Evolutionary conservation across 2,797 vertebrate species (phyloP), one percentile per base, ranked within the genome.

Genomic region (Siniperca obscura): DNA sequence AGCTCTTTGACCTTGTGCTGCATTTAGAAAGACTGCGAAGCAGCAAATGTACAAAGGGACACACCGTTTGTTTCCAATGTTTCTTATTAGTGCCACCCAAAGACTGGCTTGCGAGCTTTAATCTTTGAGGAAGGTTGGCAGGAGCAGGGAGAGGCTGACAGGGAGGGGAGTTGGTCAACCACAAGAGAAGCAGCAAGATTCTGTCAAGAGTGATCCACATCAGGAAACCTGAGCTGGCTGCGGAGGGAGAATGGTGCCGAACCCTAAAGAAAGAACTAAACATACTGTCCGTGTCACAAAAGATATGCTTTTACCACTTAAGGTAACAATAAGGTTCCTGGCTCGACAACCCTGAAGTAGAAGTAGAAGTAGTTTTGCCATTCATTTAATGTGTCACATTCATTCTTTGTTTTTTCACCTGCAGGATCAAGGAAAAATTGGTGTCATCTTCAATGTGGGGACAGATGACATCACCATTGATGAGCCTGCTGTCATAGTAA

Each of bases 391-490:
- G n/a, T 70, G 5, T 68, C 22, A 34, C n/a, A 13, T 76, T 74
- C 17, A 13, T 46, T 56, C 2, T 61, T 74, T 80, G 17, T 76
- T 74, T 67, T 59, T 78, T 71, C 12, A 78, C 81, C 86, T 68
- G n/a, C 95, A 98, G 97, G 97, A 98, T 89, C 95, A 97, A 95
- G 98, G 98, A 79, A 98, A 97, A 74, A 96, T 98, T 7, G 95
- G 96, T 38, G 97, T 98, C 79, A 98, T 98, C 87, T 98, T 98
- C 94, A 98, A 98, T 13, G 98, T 98, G 87, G 98, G 98, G 77
- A 98, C 97, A 0, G 97, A 98, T 76, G 97, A 98, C 95, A 98
- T 98, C 91, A 95, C 96, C 84, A 98, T 98, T 7, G 97, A 98
- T 11, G 98, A 98, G 91, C 96, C 96, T 62, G 97, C 96, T 11